Evolutionary conservation across 2,888 invertebrate species (phyloP).

Genomic region (Heliconius cydno): DNA sequence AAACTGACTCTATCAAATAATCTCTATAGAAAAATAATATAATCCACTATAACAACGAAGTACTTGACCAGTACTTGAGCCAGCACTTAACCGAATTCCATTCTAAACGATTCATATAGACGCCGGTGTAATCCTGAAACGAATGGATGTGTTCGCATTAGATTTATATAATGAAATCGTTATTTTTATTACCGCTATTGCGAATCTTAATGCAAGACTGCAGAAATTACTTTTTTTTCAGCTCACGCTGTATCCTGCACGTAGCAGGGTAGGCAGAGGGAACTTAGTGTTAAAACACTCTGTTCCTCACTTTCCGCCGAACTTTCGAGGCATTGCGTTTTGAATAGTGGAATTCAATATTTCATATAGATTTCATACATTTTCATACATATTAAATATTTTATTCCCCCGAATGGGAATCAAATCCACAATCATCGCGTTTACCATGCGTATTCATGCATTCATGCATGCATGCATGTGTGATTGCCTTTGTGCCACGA

Average conservation of each 20-base stretch:
- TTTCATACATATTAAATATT: too few species aligned
- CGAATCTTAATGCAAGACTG: neutral
- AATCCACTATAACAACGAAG: neutral
- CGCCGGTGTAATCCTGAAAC: constrained; percentile 30
- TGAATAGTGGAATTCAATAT: neutral
- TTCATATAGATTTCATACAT: too few species aligned
- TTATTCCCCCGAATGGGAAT: too few species aligned
- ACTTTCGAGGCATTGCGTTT: neutral
- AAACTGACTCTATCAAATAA: neutral
- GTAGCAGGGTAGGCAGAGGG: too few species aligned
- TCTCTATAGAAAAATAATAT: neutral
- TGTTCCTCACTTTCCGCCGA: too few species aligned
- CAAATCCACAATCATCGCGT: too few species aligned
- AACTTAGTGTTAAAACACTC: too few species aligned
- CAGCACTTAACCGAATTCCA: constrained; percentile 9
- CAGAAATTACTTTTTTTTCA: too few species aligned
- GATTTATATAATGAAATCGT: neutral
- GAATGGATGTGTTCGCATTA: constrained; percentile 23
- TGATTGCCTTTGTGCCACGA: too few species aligned
- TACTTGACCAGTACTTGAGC: neutral
- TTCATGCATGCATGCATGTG: too few species aligned
- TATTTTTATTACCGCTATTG: neutral
- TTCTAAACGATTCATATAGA: neutral
- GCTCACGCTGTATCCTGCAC: too few species aligned
- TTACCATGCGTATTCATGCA: too few species aligned